Evolutionary conservation across 2,797 vertebrate species (phyloP).

Genomic region (Cossypha niveicapilla): DNA sequence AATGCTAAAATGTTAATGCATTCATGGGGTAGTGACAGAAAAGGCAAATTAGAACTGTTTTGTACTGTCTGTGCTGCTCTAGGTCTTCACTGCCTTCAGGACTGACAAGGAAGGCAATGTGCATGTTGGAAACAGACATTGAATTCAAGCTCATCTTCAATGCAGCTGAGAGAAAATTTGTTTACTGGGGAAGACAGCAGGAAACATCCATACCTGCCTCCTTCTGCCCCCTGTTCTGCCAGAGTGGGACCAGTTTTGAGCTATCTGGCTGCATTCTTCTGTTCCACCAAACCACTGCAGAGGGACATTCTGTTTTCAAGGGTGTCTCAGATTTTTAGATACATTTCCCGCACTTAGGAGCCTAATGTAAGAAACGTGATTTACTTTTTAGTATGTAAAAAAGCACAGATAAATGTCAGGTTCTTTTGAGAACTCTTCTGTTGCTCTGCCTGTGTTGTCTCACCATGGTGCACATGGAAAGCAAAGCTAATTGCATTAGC

Average conservation of each 20-base stretch:
- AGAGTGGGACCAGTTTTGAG: background rate
- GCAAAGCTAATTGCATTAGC: conserved; percentile 11
- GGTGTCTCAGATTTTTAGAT: background rate
- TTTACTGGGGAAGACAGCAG: background rate
- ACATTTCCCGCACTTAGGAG: background rate
- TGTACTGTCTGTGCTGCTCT: background rate
- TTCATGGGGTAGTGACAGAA: background rate
- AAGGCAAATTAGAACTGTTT: background rate
- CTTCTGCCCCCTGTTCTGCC: background rate
- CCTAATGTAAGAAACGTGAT: background rate
- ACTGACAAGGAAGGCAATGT: background rate
- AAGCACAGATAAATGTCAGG: background rate
- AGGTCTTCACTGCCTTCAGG: background rate
- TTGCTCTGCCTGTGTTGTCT: background rate
- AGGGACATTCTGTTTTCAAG: background rate
- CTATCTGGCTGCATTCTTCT: background rate
- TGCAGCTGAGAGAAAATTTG: background rate
- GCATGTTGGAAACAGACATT: background rate
- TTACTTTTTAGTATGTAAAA: background rate
- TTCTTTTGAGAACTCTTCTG: background rate
- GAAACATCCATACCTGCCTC: background rate
- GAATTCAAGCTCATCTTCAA: background rate
- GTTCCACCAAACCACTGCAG: background rate
- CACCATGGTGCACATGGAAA: background rate
- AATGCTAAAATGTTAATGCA: conserved; percentile 45